A percentile compares a stretch with the other conserved stretches of the same genome.
Conservation (phyloP, 2,113 vertebrate genomes). For the Colaptes auratus region DNA sequence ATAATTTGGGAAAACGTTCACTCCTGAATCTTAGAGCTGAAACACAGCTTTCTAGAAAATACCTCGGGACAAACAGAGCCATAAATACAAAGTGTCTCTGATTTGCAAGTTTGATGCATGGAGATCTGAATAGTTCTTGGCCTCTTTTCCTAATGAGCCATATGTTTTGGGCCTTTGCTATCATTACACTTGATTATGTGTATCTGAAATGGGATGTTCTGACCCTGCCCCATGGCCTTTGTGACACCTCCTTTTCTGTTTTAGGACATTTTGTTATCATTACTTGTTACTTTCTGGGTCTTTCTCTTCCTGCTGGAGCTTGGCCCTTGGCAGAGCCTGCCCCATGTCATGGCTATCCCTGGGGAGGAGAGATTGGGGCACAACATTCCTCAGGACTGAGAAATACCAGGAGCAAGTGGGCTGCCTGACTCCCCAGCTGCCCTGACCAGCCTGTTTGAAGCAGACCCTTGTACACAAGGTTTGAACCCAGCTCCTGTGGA, state of each 20-base stretch:
- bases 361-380: not conserved
- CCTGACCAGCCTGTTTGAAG: not conserved
- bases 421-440: not conserved
- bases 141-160: not conserved
- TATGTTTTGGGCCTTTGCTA: not conserved
- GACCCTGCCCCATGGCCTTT: not conserved
- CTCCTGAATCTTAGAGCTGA: not conserved
- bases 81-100: not conserved
- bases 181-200: not conserved
- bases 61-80: not conserved
- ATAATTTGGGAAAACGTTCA: not conserved
- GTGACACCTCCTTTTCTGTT: not conserved
- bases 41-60: not conserved
- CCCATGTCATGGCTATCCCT: accelerated
- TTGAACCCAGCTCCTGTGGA: not conserved
- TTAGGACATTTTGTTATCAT: not conserved
- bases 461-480: not conserved
- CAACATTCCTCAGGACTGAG: not conserved
- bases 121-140: not conserved
- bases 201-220: not conserved
- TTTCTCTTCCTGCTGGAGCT: not conserved
- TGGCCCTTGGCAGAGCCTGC: not conserved
- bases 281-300: accelerated
- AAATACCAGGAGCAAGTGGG: not conserved
- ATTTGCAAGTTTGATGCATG: accelerated